phyloP scores from a whole-genome alignment of 2,113 vertebrate species.

The Cyanistes caeruleus region DNA sequence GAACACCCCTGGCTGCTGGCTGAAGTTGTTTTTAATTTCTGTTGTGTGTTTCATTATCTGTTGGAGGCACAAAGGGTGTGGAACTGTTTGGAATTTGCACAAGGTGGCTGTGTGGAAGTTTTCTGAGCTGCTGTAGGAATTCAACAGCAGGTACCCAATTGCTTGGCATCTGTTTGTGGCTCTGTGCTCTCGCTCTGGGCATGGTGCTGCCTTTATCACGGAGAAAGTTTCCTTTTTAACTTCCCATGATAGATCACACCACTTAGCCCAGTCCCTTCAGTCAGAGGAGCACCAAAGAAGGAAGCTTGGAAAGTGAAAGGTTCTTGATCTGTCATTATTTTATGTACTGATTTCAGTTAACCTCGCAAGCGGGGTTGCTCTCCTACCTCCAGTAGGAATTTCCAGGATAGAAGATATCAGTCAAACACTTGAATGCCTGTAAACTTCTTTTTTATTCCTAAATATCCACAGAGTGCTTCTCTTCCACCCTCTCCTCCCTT shows the following conservation, averaged over 20 bases:
- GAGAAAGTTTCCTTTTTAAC: not conserved
- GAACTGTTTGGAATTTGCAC: not conserved
- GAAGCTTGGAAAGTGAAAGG: not conserved
- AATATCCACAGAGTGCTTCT: fast-evolving
- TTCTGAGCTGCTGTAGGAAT: not conserved
- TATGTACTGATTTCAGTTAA: not conserved
- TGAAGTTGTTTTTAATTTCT: not conserved
- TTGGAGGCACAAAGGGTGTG: not conserved
- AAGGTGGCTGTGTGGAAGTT: not conserved
- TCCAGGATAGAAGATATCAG: not conserved
- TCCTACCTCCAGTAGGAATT: not conserved
- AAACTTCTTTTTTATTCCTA: not conserved
- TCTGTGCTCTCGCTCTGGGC: not conserved
- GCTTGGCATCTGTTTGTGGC: not conserved
- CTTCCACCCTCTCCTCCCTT: not conserved
- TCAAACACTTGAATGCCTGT: not conserved
- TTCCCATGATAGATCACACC: not conserved
- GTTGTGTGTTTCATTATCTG: not conserved
- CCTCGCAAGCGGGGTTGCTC: not conserved
- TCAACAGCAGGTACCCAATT: not conserved
- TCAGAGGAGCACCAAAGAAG: not conserved
- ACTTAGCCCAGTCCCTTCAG: not conserved
- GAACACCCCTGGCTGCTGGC: not conserved
- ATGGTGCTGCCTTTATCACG: not conserved
- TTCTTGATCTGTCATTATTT: not conserved